Conservation (phyloP, 64 coral and sea anemone genomes). For the Cladopsammia gracilis region DNA sequence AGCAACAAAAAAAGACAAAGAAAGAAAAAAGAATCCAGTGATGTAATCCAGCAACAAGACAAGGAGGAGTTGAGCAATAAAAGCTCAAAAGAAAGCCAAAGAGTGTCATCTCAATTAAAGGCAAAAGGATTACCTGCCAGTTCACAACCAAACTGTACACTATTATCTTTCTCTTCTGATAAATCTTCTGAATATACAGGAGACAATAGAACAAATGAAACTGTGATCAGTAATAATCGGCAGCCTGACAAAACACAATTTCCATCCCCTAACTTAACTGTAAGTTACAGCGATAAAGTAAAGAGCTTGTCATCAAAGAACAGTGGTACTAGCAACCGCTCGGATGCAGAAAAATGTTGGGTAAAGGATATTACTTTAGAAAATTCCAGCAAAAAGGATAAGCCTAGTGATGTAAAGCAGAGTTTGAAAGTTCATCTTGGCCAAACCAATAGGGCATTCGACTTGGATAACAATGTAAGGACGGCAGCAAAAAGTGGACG, state of each 20-base stretch:
- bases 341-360: neutral
- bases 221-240: neutral
- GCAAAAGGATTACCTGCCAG: neutral
- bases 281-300: constrained; percentile 36
- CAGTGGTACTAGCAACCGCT: neutral
- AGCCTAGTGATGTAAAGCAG: neutral
- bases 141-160: neutral
- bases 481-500: neutral
- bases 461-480: neutral
- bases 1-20: constrained; percentile 13
- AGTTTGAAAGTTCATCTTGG: neutral
- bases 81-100: neutral
- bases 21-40: constrained; percentile 14
- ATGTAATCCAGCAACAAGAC: neutral
- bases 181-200: neutral
- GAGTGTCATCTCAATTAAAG: neutral
- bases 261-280: neutral
- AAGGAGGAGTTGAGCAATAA: neutral
- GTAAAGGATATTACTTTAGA: neutral
- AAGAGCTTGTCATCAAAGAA: neutral
- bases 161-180: neutral
- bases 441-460: neutral
- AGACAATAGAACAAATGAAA: neutral
- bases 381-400: neutral
- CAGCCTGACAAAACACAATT: neutral